Conservation (phyloP, 1,140 invertebrate genomes). For the Sycobia sp. region DNA sequence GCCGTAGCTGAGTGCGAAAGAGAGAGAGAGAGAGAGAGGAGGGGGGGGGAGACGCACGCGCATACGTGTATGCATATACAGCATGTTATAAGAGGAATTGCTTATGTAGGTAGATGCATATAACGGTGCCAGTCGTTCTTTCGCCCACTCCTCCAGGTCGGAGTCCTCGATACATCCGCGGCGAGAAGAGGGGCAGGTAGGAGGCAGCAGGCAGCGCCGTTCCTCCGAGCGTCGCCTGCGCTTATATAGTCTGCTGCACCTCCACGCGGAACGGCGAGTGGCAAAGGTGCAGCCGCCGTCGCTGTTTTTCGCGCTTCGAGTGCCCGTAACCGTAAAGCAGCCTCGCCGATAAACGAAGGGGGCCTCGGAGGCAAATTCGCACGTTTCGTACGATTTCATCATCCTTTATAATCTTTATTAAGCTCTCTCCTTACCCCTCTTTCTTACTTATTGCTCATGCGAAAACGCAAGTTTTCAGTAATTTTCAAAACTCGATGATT, state of each 20-base stretch:
- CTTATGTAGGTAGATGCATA: neutral
- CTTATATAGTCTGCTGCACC: no score
- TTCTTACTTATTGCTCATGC: no score
- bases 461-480: no score
- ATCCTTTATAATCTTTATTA: neutral
- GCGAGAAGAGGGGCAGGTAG: neutral
- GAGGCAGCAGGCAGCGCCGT: neutral
- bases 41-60: neutral
- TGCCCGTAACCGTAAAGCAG: constrained; percentile 5
- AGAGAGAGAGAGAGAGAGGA: neutral
- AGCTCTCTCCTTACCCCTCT: neutral
- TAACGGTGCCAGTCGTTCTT: constrained; percentile 21
- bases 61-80: no score
- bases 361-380: no score
- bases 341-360: constrained; percentile 1
- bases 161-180: constrained; percentile 7
- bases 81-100: constrained; percentile 7
- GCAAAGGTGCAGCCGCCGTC: neutral
- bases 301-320: neutral
- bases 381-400: neutral
- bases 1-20: neutral
- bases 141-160: constrained; percentile 23
- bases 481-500: no score
- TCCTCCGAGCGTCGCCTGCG: neutral
- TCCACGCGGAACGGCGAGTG: no score